Base-by-base conservation (phyloP, 2,888 invertebrate species). In the Cerastis leucographa region DNA sequence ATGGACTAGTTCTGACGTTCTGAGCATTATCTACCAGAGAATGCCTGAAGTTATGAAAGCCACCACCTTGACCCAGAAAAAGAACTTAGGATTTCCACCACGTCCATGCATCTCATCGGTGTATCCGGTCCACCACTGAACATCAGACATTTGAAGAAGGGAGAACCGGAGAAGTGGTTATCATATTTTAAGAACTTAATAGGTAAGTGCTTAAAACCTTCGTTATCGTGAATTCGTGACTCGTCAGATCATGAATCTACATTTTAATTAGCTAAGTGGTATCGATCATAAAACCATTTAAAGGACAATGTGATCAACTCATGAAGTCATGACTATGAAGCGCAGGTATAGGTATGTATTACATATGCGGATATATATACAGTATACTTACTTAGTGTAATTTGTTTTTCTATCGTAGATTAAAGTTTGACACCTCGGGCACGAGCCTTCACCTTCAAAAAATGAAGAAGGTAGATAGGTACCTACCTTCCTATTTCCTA, bases 261-360 rank as follows among this genome's bases (percentile, higher is more conserved):
- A 59, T 76, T 66, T 76, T 51, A 69, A 77, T 56, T 77, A 69
- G 68, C n/a, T 49, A 76, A 76, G 66, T 76, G 76, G 76, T 76
- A 25, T 68, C 51, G 61, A 61, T 76, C 56, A 42, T 62, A 67
- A 35, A 76, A 76, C 49, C 51, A 76, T 44, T 76, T 76, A 76
- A 76, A n/a, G 46, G 46, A 59, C 25, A 46, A 62, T n/a, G 25
- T 12, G 29, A 74, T 29, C n/a, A 49, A 42, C 11, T 54, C 54
- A 54, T 44, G 44, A 44, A 59, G 59, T 59, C 59, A 59, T 59
- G 59, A 59, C 59, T 29, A 29, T 59, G 29, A 19, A 19, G 29
- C 29, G 19, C 19, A 59, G 19, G 29, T 29, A n/a, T 35, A n/a
- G n/a, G 35, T 35, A 35, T 35, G 35, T 35, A 35, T 35, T 35